These are phyloP conservation scores for Xenentodon cancila DNA, from an alignment of 2,797 vertebrate species.

Conservation along the genomic window DNA sequence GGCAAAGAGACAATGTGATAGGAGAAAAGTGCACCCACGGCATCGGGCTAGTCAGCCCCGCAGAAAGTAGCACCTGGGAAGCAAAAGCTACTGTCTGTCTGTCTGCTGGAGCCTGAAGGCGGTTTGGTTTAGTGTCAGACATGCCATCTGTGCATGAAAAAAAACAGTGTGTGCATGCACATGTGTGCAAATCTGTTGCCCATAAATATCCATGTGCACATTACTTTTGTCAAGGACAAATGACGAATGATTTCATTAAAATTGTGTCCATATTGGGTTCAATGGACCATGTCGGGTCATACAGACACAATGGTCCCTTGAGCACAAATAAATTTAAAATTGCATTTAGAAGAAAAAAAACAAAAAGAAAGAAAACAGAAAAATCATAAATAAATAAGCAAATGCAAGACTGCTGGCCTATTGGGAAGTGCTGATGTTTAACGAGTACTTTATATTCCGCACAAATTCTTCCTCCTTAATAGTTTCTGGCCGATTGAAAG, in stretches of 20 bases:
- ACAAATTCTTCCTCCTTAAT: not conserved
- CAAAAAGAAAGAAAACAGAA: no score
- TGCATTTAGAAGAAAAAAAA: no score
- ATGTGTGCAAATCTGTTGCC: constrained; percentile 11
- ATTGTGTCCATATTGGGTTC: constrained; percentile 33
- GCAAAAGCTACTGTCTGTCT: constrained; percentile 12
- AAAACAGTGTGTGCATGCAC: constrained; percentile 14
- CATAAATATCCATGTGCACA: constrained; percentile 46
- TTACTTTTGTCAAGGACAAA: constrained; percentile 38
- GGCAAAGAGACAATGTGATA: not conserved
- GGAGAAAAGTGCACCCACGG: not conserved
- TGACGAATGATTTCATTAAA: constrained; percentile 67
- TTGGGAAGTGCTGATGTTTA: not conserved
- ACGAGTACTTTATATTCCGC: not conserved
- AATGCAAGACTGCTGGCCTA: not conserved
- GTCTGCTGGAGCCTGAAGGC: constrained; percentile 38
- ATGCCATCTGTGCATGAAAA: constrained; percentile 50
- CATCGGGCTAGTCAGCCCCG: not conserved
- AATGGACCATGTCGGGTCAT: constrained; percentile 27
- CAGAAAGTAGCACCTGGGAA: constrained; percentile 17
- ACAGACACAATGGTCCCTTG: constrained; percentile 3
- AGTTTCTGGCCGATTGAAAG: not conserved
- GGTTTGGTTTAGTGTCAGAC: constrained; percentile 49
- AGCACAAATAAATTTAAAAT: not conserved
- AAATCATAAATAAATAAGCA: not conserved